Conservation (phyloP, 2,797 vertebrate species). For the Clamator glandarius region DNA sequence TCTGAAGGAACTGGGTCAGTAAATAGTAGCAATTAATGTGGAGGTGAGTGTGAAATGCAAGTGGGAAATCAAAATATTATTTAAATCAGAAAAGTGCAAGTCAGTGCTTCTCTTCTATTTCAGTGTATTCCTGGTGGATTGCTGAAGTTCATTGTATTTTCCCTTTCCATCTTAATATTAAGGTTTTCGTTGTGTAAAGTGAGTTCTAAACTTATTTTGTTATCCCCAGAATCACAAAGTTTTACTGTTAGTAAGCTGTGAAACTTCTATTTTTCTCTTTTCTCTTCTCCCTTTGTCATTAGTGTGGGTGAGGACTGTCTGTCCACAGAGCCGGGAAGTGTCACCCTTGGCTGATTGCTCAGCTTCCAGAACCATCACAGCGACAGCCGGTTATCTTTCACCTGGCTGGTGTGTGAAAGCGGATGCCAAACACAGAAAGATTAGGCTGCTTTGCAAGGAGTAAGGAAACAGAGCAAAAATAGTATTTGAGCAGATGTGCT, state of each 20-base stretch:
- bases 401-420: neutral
- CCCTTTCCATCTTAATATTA: neutral
- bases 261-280: neutral
- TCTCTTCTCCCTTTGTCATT: neutral
- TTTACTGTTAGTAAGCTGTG: neutral
- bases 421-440: neutral
- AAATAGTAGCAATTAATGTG: slow-evolving; percentile 1
- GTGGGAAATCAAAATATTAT: slow-evolving; percentile 17
- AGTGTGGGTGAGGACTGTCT: neutral
- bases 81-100: neutral
- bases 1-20: neutral
- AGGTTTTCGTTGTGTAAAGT: too few relatives aligned
- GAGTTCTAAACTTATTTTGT: neutral
- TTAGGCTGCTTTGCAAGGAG: neutral
- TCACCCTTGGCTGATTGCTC: neutral
- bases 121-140: neutral
- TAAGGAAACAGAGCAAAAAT: neutral
- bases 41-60: neutral
- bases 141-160: neutral
- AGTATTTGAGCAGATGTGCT: neutral
- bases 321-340: neutral
- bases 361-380: neutral
- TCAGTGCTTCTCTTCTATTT: neutral
- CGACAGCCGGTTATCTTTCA: neutral
- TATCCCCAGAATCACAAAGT: neutral